These are phyloP conservation scores for Delia radicum DNA, from an alignment of 1,140 invertebrate genomes.

Conservation along the genomic window DNA sequence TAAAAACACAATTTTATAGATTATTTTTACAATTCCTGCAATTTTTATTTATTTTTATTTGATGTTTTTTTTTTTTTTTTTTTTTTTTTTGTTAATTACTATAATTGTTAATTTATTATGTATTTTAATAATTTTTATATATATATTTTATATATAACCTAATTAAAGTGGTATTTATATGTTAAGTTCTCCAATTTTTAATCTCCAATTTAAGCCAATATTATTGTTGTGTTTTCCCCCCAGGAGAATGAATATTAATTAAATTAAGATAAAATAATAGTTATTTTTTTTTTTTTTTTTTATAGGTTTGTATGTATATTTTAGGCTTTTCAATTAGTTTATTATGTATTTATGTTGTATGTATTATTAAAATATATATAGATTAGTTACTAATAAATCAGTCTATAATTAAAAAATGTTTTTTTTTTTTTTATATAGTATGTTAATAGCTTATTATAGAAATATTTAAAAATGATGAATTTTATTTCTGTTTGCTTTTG, in stretches of 20 bases:
- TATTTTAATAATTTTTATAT: background rate
- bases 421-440: slow-evolving; percentile 2
- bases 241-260: too few species aligned
- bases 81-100: background rate
- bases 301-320: slow-evolving; percentile 22
- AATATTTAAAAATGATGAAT: too few species aligned
- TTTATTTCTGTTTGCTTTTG: too few species aligned
- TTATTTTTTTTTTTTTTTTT: background rate
- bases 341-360: slow-evolving; percentile 8
- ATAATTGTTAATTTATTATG: background rate
- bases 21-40: slow-evolving; percentile 4
- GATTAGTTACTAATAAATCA: slow-evolving; percentile 34
- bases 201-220: too few species aligned
- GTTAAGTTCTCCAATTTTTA: too few species aligned
- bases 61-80: background rate
- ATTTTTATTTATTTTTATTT: background rate
- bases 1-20: background rate
- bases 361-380: slow-evolving; percentile 32
- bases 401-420: slow-evolving; percentile 33
- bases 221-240: too few species aligned
- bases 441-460: background rate
- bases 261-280: background rate
- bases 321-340: slow-evolving; percentile 8
- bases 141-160: background rate
- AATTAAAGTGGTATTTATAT: too few species aligned